Evolutionary conservation across 92 coral and sea anemone species (phyloP), one percentile per base, ranked within the genome.

Genomic region (Umimayanthus kanabou): DNA sequence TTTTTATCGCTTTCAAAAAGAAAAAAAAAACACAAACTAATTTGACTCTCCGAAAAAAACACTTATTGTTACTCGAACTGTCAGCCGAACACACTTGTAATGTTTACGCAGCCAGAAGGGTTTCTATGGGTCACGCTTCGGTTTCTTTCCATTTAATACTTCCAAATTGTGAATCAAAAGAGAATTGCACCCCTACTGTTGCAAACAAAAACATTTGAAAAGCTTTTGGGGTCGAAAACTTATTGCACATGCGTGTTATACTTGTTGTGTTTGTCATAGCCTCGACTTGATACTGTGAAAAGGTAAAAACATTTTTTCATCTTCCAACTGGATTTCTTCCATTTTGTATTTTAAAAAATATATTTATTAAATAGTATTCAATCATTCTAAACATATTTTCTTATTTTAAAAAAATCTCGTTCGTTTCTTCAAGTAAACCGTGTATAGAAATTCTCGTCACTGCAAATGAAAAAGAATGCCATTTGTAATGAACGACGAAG

Each of bases 301-400:
- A 74, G n/a, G 47, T 74, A 43, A 37, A 75, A 75, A 75, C 50
- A 33, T 10, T 13, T 33, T 14, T 30, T 75, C 45, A 37, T 75
- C 25, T 43, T 75, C 8, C 30, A 39, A 26, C 39, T 29, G 39
- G 37, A 80, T 80, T 61, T 58, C 9, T 22, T 57, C 5, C 16
- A 33, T 81, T 81, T 65, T 25, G 50, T 75, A 20, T n/a, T 75
- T 53, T 0, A 80, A 79, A 81, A 37, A 39, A 81, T 81, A 80
- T 16, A 73, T 73, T 73, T 80, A 69, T 81, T 66, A 81, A 81
- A 81, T 81, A 81, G 74, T 39, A 43, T 65, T 64, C 39, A 23
- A 64, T 65, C 74, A 42, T 65, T 65, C 53, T 42, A 22, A 81
- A 81, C 85, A 26, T 66, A 64, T 65, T 66, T 81, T 42, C 85